Conservation (phyloP, 2,888 invertebrate species). For the Xiphydria camelus region DNA sequence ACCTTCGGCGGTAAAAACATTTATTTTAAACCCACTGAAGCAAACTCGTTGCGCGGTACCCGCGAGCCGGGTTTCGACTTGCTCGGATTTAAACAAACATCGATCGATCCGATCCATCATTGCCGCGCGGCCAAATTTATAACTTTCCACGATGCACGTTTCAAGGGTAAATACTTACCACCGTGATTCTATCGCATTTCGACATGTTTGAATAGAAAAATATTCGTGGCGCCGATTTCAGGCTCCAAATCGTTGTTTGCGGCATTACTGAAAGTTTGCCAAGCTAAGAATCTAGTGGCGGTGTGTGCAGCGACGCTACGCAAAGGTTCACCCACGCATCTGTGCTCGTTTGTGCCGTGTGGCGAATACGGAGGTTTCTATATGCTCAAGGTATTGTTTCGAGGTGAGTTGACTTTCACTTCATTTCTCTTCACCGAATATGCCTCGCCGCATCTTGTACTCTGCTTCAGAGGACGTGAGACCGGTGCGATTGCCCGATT, state of each 20-base stretch:
- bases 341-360: slow-evolving; percentile 20
- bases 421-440: neutral
- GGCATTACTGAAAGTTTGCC: slow-evolving; percentile 20
- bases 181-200: no score
- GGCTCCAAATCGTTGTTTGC: slow-evolving; percentile 24
- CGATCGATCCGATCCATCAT: slow-evolving; percentile 21
- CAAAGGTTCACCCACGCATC: slow-evolving; percentile 5
- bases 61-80: slow-evolving; percentile 24
- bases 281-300: slow-evolving; percentile 17
- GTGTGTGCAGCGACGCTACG: slow-evolving; percentile 18
- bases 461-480: no score
- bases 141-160: slow-evolving; percentile 3
- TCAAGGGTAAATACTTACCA: no score
- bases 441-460: neutral
- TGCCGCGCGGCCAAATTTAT: slow-evolving; percentile 23
- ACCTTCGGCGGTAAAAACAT: slow-evolving; percentile 20
- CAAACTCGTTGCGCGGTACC: neutral
- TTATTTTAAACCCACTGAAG: slow-evolving; percentile 23
- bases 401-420: slow-evolving; percentile 14
- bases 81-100: slow-evolving; percentile 25
- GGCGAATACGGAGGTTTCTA: slow-evolving; percentile 21
- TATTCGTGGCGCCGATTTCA: no score
- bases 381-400: slow-evolving; percentile 17
- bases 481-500: no score
- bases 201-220: no score